Evolutionary conservation across 2,888 invertebrate species (phyloP).

Genomic region (Pimpla rufipes): DNA sequence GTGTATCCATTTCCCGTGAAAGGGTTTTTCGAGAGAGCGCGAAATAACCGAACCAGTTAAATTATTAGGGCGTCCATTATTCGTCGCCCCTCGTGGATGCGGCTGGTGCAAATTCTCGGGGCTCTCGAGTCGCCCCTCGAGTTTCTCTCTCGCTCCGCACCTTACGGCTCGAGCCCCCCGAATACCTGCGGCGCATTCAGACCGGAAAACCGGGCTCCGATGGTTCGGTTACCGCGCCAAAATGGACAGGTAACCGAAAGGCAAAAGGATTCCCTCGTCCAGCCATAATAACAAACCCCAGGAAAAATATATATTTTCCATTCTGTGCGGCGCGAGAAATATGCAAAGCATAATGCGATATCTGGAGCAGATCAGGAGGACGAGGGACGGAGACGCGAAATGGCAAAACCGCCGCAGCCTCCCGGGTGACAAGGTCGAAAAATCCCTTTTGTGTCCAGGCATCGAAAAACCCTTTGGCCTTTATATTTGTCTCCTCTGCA

Average conservation of each 20-base stretch:
- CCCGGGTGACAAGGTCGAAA: constrained; percentile 53
- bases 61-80: constrained; percentile 67
- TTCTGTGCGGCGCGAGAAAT: not conserved
- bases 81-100: constrained; percentile 57
- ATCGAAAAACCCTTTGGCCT: constrained; percentile 37
- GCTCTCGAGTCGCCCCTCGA: constrained; percentile 32
- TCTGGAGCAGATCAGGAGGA: constrained; percentile 55
- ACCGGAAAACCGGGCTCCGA: no score
- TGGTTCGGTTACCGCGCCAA: no score
- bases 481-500: constrained; percentile 25
- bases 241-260: no score
- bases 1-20: constrained; percentile 67
- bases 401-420: constrained; percentile 23
- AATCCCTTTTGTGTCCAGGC: constrained; percentile 41
- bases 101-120: constrained; percentile 45
- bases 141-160: no score
- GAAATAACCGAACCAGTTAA: constrained; percentile 69
- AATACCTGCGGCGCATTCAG: no score
- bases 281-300: constrained; percentile 1
- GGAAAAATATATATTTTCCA: constrained; percentile 35
- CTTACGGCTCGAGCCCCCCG: no score
- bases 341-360: constrained; percentile 52
- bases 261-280: constrained; percentile 44
- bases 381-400: not conserved
- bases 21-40: constrained; percentile 65